A percentile compares a stretch with the other conserved stretches of the same genome.
Conservation (phyloP, 2,888 invertebrate genomes). For the Drosophila antonietae region DNA sequence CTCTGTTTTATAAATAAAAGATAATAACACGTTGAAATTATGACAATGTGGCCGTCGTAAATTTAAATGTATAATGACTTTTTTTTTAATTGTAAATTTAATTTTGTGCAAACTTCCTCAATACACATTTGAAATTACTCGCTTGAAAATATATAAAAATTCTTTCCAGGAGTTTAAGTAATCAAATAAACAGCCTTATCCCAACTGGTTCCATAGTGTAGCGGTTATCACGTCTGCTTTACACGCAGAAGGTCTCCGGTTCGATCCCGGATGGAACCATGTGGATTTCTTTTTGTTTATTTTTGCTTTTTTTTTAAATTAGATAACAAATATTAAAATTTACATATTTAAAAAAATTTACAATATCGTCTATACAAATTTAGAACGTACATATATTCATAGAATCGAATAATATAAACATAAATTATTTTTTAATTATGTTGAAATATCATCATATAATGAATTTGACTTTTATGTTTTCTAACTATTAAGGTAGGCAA, state of each 20-base stretch:
- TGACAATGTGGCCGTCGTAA: not conserved
- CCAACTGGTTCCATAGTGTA: slow-evolving; percentile 85
- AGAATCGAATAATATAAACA: not conserved
- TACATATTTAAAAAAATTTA: not conserved
- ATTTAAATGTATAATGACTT: not conserved
- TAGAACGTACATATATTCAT: not conserved
- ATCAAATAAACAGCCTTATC: rapidly evolving
- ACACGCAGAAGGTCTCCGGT: slow-evolving; percentile 85
- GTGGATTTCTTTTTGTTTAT: slow-evolving; percentile 12
- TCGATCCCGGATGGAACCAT: slow-evolving; percentile 85
- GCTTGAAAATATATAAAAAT: not conserved
- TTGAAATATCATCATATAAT: not conserved
- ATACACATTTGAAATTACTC: not conserved
- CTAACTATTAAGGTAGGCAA: no score
- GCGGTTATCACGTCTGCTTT: slow-evolving; percentile 85
- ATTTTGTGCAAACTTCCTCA: not conserved
- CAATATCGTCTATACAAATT: not conserved
- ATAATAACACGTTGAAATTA: not conserved
- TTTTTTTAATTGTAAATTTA: not conserved
- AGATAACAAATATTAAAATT: not conserved
- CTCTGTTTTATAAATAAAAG: not conserved
- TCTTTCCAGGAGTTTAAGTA: not conserved
- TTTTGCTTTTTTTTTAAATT: not conserved
- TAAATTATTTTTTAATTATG: not conserved
- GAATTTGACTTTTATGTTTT: not conserved